These are phyloP conservation scores for Octopus sinensis DNA, from an alignment of 1,140 invertebrate genomes.

Conservation along the genomic window DNA sequence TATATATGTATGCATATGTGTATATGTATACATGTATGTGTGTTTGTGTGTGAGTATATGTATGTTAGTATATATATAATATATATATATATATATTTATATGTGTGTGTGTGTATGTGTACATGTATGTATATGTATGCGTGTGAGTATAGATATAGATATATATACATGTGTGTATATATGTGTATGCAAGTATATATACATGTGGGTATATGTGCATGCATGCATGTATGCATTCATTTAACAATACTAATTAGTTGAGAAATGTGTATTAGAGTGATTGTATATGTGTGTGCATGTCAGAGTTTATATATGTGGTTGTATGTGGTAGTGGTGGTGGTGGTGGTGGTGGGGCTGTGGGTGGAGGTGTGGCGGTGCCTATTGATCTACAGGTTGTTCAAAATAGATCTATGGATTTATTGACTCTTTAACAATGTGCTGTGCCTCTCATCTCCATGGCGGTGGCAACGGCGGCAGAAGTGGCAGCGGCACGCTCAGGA, in stretches of 20 bases:
- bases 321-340: background rate
- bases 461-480: too few relatives aligned
- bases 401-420: too few relatives aligned
- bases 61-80: background rate
- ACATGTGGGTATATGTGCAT: background rate
- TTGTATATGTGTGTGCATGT: background rate
- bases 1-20: too few relatives aligned
- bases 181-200: background rate
- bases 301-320: background rate
- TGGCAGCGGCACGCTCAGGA: too few relatives aligned
- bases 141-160: background rate
- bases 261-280: background rate
- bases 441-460: too few relatives aligned
- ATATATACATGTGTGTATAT: background rate
- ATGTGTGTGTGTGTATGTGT: background rate
- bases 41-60: background rate
- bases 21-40: too few relatives aligned
- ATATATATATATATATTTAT: background rate
- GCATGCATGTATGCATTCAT: background rate
- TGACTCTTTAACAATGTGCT: too few relatives aligned
- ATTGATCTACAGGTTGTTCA: background rate
- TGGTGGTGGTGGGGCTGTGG: background rate
- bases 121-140: background rate
- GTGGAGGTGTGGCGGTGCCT: background rate
- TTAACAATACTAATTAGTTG: background rate